These are phyloP conservation scores for Cantharis flavilabris DNA, from an alignment of 2,888 invertebrate genomes.

Conservation along the genomic window DNA sequence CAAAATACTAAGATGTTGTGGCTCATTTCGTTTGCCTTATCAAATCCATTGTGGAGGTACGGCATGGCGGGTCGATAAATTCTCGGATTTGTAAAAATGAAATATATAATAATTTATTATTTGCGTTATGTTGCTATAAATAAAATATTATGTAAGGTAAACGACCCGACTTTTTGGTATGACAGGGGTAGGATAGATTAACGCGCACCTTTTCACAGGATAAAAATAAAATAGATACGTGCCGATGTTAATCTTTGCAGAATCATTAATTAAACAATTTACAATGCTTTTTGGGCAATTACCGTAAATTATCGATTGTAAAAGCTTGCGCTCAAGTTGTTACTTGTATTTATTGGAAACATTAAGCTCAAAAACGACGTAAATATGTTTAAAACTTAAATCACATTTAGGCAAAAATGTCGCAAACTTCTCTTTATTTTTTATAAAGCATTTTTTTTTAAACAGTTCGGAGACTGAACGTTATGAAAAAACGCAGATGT, in stretches of 20 bases:
- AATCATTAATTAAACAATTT: not conserved
- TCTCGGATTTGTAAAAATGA: not conserved
- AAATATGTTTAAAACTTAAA: not conserved
- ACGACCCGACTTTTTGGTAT: not conserved
- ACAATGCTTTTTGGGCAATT: not conserved
- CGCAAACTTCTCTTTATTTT: not conserved
- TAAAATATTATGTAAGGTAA: conserved; percentile 2
- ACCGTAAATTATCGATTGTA: not conserved
- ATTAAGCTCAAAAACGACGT: not conserved
- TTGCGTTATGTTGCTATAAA: not conserved
- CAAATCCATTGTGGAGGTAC: not conserved
- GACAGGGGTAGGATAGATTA: not conserved
- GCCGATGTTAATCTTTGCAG: not conserved
- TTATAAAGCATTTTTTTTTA: not conserved
- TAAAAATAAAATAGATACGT: conserved; percentile 4
- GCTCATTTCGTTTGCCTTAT: not conserved
- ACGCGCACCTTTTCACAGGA: not conserved
- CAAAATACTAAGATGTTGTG: not conserved
- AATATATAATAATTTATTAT: not conserved
- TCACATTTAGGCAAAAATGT: not conserved
- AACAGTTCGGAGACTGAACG: not conserved
- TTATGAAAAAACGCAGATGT: conserved; percentile 15
- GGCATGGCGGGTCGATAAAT: not conserved
- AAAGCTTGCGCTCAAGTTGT: not conserved
- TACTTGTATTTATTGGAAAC: not conserved